phyloP scores from a whole-genome alignment of 2,797 vertebrate species.

The Anableps anableps region DNA sequence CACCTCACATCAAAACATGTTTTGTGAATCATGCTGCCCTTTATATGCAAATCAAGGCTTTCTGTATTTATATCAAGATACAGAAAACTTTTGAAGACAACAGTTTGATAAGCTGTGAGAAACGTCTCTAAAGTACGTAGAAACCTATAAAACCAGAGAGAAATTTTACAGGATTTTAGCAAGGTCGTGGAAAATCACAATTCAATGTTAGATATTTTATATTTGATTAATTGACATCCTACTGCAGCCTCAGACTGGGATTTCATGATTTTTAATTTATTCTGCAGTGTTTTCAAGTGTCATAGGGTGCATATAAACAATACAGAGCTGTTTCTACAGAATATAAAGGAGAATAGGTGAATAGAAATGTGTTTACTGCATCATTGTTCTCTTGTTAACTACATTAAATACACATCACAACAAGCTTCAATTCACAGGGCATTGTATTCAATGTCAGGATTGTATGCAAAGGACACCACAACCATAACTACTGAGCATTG shows the following conservation, averaged over 20 bases:
- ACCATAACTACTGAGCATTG: background rate
- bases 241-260: background rate
- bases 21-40: background rate
- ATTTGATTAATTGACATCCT: background rate
- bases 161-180: background rate
- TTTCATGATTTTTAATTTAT: background rate
- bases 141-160: background rate
- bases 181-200: background rate
- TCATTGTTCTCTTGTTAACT: background rate
- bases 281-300: background rate
- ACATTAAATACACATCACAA: background rate
- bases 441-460: background rate
- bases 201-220: background rate
- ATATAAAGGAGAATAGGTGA: background rate
- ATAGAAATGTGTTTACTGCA: background rate
- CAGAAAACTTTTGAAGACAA: background rate
- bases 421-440: background rate
- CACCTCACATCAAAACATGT: background rate
- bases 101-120: background rate
- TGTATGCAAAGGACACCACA: background rate
- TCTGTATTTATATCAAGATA: background rate
- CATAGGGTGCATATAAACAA: background rate
- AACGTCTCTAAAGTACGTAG: background rate
- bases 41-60: background rate
- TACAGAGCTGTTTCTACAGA: background rate